Base-by-base conservation (phyloP, 2,113 vertebrate species). In the Nothoprocta pentlandii region DNA sequence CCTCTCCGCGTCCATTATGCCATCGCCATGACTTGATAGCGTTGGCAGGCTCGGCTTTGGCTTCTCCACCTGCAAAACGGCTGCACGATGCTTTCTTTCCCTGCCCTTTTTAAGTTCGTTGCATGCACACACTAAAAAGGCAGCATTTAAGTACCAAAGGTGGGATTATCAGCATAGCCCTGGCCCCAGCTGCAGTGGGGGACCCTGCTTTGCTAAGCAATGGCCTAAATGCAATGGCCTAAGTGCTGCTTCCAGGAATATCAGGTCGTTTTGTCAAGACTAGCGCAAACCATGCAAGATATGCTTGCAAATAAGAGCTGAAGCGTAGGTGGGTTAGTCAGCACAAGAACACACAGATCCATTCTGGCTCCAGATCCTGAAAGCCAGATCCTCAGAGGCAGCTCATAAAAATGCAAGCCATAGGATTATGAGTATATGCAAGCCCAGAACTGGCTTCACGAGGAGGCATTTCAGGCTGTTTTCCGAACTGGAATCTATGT, bases 291-390 rank as follows among this genome's bases (percentile, higher is more conserved):
- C 90, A 16, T 3, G 85, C 91, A 41, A 64, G 89, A 83, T 67
- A 12, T 91, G 93, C 93, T 96, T 95, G 92, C 94, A 97, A 95
- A 97, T 96, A 94, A 93, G 80, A 47, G 34, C 19, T 10, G 34
- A 5, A 54, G 93, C 47, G 93, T 94, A 71, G 95, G 93, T 88
- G 93, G 94, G 93, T 83, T 95, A 85, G 76, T 94, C 92, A 95
- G 93, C 94, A 61, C 6, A 46, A 30, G 93, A 97, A 96, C 95
- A 21, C 85, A 28, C 82, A 78, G 93, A 85, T 95, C 96, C 85
- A 68, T 89, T 20, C 77, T 1, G 89, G 30, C 5, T 85, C 69
- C 66, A 3, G 30, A 5, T 9, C 4, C 47, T 67, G 71, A 87
- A 86, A 83, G 8, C 39, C 92, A 23, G 95, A 70, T 91, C 92